phyloP scores from a whole-genome alignment of 1,140 invertebrate species.

The Zaprionus ghesquierei region DNA sequence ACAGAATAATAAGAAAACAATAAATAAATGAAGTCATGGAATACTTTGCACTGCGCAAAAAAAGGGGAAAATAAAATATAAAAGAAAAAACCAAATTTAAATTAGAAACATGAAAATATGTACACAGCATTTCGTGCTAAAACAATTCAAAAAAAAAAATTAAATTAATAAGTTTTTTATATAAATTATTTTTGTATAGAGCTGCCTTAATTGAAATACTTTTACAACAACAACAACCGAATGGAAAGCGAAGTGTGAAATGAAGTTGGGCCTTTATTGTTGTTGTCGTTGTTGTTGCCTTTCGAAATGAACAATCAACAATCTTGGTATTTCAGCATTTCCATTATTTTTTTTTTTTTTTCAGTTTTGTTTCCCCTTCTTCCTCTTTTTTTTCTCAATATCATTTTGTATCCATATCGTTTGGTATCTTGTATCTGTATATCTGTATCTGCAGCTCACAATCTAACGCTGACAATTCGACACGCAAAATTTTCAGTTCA shows the following conservation, averaged over 20 bases:
- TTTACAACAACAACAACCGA: constrained; percentile 36
- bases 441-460: constrained; percentile 38
- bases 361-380: not conserved
- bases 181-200: constrained; percentile 24
- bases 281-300: constrained; percentile 33
- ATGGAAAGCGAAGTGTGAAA: constrained; percentile 72
- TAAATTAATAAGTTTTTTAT: constrained; percentile 5
- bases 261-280: constrained; percentile 45
- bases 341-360: constrained; percentile 12
- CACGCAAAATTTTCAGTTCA: constrained; percentile 77
- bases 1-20: not conserved
- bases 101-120: constrained; percentile 24
- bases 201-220: constrained; percentile 66
- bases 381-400: constrained; percentile 30
- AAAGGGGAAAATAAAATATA: not conserved
- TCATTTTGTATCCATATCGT: constrained; percentile 46
- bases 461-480: constrained; percentile 55
- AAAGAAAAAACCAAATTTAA: constrained; percentile 9
- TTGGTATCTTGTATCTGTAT: constrained; percentile 11
- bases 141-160: constrained; percentile 6
- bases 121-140: constrained; percentile 8
- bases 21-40: constrained; percentile 6
- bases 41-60: not conserved
- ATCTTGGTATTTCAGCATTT: constrained; percentile 51
- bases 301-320: constrained; percentile 57